Conservation (phyloP, 2,888 invertebrate genomes). For the Hemicrepidius hirtus region DNA sequence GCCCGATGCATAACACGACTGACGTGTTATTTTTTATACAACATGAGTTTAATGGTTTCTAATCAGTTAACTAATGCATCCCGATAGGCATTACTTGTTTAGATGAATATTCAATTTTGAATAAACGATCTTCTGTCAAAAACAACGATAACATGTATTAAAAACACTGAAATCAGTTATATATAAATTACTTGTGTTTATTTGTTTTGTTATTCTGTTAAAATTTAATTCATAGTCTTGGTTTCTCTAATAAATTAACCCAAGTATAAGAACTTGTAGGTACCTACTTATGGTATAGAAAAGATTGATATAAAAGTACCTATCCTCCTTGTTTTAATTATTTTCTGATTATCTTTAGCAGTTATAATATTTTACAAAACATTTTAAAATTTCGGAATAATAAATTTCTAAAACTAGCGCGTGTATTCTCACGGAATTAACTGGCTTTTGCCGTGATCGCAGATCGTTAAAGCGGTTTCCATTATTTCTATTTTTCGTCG, state of each 20-base stretch:
- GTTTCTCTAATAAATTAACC: neutral
- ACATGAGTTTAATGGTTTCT: conserved; percentile 54
- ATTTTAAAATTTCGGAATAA: neutral
- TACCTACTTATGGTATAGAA: too few relatives aligned
- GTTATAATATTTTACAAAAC: neutral
- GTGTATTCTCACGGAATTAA: conserved; percentile 46
- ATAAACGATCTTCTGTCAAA: conserved; percentile 53
- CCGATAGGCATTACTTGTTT: conserved; percentile 53
- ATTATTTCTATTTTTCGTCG: conserved; percentile 51
- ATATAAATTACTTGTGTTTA: conserved; percentile 45
- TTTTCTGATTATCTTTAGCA: neutral
- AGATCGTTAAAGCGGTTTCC: conserved; percentile 48
- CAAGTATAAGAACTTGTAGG: too few relatives aligned
- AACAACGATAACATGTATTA: conserved; percentile 47
- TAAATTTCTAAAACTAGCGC: conserved; percentile 27
- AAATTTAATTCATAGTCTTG: neutral
- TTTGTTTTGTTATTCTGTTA: conserved; percentile 29
- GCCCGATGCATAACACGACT: conserved; percentile 38
- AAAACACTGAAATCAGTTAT: conserved; percentile 42
- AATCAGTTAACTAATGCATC: conserved; percentile 55
- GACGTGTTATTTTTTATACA: conserved; percentile 48
- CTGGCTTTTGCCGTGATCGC: conserved; percentile 48
- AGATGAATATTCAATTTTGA: conserved; percentile 56
- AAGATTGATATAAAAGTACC: too few relatives aligned
- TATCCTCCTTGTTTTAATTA: neutral